These are phyloP conservation scores for Acleris literana DNA, from an alignment of 2,888 invertebrate species.

Conservation along the genomic window DNA sequence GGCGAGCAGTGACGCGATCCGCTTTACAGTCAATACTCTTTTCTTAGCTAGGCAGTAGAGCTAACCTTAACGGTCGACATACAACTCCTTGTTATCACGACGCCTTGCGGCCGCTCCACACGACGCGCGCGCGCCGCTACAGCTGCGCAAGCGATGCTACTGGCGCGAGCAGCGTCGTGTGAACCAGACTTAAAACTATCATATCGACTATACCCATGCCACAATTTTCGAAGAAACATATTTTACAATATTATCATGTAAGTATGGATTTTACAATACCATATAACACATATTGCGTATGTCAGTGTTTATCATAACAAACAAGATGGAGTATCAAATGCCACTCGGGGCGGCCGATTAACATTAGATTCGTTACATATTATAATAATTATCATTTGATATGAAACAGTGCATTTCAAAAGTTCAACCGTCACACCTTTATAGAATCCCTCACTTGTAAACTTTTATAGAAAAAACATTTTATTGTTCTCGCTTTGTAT, in stretches of 20 bases:
- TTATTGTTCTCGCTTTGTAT: constrained; percentile 83
- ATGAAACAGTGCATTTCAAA: constrained; percentile 76
- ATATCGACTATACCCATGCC: constrained; percentile 62
- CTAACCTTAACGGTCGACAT: constrained; percentile 56
- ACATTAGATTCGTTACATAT: constrained; percentile 58
- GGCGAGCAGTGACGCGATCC: constrained; percentile 51
- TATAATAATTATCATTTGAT: constrained; percentile 73
- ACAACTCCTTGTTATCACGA: constrained; percentile 62
- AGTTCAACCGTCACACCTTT: constrained; percentile 67
- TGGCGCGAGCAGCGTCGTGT: constrained; percentile 25
- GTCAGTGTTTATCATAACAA: constrained; percentile 74
- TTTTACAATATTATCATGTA: constrained; percentile 46
- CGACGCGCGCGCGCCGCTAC: constrained; percentile 20
- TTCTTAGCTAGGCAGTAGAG: constrained; percentile 39
- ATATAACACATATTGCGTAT: constrained; percentile 58
- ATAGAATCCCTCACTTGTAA: constrained; percentile 76
- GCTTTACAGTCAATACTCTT: constrained; percentile 43
- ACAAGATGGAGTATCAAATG: constrained; percentile 76
- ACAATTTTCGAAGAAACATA: constrained; percentile 59
- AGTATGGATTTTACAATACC: constrained; percentile 47
- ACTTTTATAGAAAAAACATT: constrained; percentile 81
- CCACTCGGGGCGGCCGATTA: constrained; percentile 57
- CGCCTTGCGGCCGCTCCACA: constrained; percentile 46
- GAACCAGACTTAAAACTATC: constrained; percentile 49
- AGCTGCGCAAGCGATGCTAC: constrained; percentile 26